Base-by-base conservation (phyloP, 2,113 vertebrate genomes). In the Daubentonia madagascariensis region DNA sequence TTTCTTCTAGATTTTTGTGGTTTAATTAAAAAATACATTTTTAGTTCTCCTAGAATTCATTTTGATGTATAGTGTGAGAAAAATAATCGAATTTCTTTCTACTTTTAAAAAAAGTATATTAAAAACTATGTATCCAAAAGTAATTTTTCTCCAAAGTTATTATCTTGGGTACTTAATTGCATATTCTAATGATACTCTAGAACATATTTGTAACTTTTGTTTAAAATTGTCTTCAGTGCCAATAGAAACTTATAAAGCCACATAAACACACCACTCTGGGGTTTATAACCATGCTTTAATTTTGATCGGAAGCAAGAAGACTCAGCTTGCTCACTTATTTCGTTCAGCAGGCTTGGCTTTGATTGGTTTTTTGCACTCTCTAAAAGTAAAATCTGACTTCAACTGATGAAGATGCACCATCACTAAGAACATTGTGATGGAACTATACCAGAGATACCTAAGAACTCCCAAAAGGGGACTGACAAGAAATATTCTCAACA, bases 321-420 rank as follows among this genome's bases (percentile, higher is more conserved):
- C 86, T 93, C 96, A 96, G 94, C 95, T 95, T 97, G 97, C 93
- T 97, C 95, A 93, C 78, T 93, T 61, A 50, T 68, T 75, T 96
- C 87, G 86, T 94, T 94, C 57, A 94, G 80, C 50, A 65, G 70
- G 63, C 83, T 87, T 95, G 40, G 43, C 95, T 98, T 97, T 97
- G 84, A 94, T 96, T 98, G 95, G 61, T 50, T 95, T 96, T 97
- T 93, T 94, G 73, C 75, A 93, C 50, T 89, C 79, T 97, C 89
- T 96, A 97, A 96, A 98, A 98, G 97, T 98, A 97, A 96, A 97
- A 95, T 95, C 84, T 97, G 91, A 97, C 97, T 96, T 97, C 95
- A 89, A 93, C 45, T 97, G 95, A 90, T 89, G 70, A 98, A 97
- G 79, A 94, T 89, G 59, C 45, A 86, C 75, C 32, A 93, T 96